Conservation (phyloP, 37 sponge, comb jelly and placozoan species). For the Bolinopsis microptera region DNA sequence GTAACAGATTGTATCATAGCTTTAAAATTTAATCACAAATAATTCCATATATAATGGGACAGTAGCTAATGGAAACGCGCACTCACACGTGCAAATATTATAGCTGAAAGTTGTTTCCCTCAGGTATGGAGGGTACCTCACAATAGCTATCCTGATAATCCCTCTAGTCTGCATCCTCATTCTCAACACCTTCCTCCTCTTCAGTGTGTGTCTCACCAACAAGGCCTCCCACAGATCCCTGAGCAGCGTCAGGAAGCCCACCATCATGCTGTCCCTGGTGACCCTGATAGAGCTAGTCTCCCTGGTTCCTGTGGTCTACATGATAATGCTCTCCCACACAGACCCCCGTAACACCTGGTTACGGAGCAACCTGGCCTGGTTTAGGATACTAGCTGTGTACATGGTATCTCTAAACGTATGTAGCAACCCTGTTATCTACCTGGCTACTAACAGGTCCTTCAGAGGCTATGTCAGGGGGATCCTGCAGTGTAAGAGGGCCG, state of each 20-base stretch:
- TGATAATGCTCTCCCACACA: background rate
- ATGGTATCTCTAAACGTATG: constrained; percentile 17
- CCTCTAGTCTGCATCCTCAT: background rate
- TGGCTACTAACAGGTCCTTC: background rate
- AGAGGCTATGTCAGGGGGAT: background rate
- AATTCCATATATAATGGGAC: no score
- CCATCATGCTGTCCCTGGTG: constrained; percentile 16
- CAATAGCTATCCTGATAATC: background rate
- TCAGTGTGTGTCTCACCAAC: background rate
- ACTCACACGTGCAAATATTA: no score
- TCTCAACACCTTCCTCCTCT: background rate
- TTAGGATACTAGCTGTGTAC: constrained; percentile 8
- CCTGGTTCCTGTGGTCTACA: background rate
- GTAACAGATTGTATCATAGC: no score
- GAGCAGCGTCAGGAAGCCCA: constrained; percentile 27
- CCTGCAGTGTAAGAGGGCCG: background rate
- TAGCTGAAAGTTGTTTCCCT: no score
- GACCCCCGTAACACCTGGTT: background rate
- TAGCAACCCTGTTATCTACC: background rate
- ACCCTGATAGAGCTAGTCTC: background rate
- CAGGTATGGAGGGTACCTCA: background rate
- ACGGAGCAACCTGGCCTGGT: background rate
- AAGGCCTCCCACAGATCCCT: background rate
- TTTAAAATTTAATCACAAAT: no score
- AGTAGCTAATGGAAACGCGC: no score